Evolutionary conservation across 2,113 vertebrate species (phyloP).

Genomic region (Lathamus discolor): DNA sequence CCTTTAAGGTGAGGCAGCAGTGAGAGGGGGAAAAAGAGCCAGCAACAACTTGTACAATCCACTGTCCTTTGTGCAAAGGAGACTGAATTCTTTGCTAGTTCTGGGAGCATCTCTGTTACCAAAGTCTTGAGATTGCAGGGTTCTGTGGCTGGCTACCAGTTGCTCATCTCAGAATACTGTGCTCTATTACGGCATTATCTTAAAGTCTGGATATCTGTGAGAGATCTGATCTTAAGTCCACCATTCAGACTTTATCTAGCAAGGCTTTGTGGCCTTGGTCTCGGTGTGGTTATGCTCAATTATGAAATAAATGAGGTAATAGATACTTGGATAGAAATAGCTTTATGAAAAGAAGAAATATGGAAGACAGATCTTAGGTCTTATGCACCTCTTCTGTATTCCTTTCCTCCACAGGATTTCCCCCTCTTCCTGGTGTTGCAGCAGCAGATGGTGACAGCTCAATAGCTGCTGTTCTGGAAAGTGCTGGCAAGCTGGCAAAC

Average conservation of each 20-base stretch:
- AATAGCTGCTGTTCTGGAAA: conserved; percentile 82
- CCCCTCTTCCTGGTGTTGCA: conserved; percentile 88
- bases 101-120: neutral
- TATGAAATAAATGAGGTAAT: neutral
- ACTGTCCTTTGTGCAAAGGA: neutral
- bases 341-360: neutral
- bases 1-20: neutral
- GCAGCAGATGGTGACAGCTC: conserved; percentile 64
- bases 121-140: neutral
- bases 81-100: neutral
- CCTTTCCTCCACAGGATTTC: conserved; percentile 82
- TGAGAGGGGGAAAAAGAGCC: neutral
- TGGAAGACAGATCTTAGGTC: neutral
- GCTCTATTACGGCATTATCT: neutral
- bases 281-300: neutral
- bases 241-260: neutral
- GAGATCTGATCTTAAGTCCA: neutral
- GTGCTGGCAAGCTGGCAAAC: conserved; percentile 80
- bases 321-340: neutral
- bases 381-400: neutral
- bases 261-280: neutral
- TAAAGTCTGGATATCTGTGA: neutral
- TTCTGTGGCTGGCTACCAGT: neutral
- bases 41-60: neutral
- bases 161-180: neutral